phyloP scores from a whole-genome alignment of 2,113 vertebrate species.

The Pleuronectes platessa region DNA sequence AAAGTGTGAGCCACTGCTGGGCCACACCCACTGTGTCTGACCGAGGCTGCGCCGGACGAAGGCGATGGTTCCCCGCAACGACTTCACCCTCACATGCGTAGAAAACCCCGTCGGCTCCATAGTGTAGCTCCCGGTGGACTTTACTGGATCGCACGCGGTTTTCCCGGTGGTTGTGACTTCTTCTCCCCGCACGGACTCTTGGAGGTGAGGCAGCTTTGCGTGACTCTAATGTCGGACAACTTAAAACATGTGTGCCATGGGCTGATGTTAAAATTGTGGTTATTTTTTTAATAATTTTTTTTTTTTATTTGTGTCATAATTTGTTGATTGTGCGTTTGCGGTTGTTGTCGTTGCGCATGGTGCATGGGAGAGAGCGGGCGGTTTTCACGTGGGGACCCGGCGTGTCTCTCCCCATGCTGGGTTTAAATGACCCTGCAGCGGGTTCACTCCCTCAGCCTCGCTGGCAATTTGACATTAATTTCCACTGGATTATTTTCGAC shows the following conservation, averaged over 20 bases:
- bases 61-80: conserved; percentile 40
- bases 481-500: too few species aligned
- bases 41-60: too few species aligned
- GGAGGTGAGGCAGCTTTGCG: conserved; percentile 40
- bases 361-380: not conserved
- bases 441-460: not conserved
- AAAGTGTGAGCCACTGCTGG: conserved; percentile 37
- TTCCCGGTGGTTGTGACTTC: too few species aligned
- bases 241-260: not conserved
- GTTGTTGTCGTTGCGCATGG: not conserved
- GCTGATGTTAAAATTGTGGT: too few species aligned
- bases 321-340: not conserved
- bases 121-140: conserved; percentile 11
- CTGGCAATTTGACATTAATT: not conserved
- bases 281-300: too few species aligned
- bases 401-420: conserved; percentile 13
- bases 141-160: not conserved
- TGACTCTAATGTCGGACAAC: not conserved
- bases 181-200: not conserved
- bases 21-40: conserved; percentile 80
- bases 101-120: not conserved
- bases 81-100: conserved; percentile 40
- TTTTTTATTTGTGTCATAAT: not conserved
- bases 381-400: conserved; percentile 49
- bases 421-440: conserved; percentile 60